Evolutionary conservation across 2,797 vertebrate genomes (phyloP).

Genomic region (Pangasius larnaudii): DNA sequence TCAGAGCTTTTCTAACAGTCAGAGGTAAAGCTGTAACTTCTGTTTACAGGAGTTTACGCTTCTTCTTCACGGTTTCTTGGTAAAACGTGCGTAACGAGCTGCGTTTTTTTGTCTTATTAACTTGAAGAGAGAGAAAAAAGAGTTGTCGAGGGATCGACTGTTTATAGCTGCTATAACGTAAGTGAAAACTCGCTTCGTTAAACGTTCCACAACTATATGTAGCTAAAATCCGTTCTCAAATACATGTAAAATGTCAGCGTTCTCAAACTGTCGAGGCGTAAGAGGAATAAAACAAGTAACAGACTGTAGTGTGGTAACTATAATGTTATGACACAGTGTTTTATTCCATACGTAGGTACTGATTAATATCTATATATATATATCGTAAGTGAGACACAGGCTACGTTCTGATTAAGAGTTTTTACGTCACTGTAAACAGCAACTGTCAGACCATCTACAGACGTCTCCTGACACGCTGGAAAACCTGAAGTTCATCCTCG

Average conservation of each 20-base stretch:
- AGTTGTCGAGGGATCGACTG: too few relatives aligned
- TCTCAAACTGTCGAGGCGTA: not conserved
- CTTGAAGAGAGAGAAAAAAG: not conserved
- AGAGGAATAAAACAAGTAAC: not conserved
- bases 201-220: not conserved
- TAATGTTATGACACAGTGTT: too few relatives aligned
- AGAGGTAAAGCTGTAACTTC: not conserved
- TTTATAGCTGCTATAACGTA: too few relatives aligned
- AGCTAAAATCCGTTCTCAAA: too few relatives aligned
- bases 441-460: slow-evolving; percentile 75
- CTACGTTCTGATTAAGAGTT: not conserved
- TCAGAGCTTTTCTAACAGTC: not conserved
- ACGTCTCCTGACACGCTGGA: slow-evolving; percentile 80
- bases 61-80: too few relatives aligned
- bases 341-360: too few relatives aligned
- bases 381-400: too few relatives aligned
- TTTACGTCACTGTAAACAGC: slow-evolving; percentile 66
- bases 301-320: too few relatives aligned
- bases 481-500: slow-evolving; percentile 85
- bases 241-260: not conserved
- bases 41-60: too few relatives aligned
- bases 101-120: not conserved
- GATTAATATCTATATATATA: too few relatives aligned
- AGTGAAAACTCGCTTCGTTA: not conserved
- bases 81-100: too few relatives aligned